Evolutionary conservation across 2,888 invertebrate genomes (phyloP).

Genomic region (Ceriagrion tenellum): DNA sequence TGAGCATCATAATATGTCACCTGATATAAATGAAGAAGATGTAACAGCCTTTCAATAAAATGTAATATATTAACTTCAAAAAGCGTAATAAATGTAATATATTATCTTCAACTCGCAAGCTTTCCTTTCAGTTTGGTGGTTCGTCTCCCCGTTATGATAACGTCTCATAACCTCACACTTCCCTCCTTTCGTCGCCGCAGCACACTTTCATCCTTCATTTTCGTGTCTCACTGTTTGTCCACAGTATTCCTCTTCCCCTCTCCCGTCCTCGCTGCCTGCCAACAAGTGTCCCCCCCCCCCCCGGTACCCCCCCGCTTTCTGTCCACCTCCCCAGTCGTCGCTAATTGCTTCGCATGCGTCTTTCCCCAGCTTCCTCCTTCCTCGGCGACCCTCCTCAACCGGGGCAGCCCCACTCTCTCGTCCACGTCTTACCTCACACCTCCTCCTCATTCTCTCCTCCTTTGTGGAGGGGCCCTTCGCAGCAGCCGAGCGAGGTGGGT

Average conservation of each 20-base stretch:
- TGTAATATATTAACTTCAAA: too few relatives aligned
- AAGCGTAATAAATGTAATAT: too few relatives aligned
- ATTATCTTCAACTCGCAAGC: too few relatives aligned
- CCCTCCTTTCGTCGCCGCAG: not conserved
- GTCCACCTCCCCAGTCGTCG: not conserved
- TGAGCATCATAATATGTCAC: too few relatives aligned
- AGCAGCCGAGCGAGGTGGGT: not conserved
- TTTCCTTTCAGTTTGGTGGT: too few relatives aligned
- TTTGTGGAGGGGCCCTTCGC: not conserved
- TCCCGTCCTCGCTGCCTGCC: not conserved
- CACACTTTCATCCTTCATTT: not conserved
- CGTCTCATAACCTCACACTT: not conserved
- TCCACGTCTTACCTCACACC: not conserved
- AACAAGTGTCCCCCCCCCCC: not conserved
- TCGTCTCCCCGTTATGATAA: too few relatives aligned
- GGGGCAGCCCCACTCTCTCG: not conserved
- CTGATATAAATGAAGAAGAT: too few relatives aligned
- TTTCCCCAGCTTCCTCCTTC: not conserved
- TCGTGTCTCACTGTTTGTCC: not conserved
- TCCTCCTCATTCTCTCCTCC: not conserved
- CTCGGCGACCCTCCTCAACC: not conserved
- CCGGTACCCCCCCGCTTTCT: too few relatives aligned
- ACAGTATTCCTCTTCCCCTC: not conserved
- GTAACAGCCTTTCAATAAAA: too few relatives aligned
- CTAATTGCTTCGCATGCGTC: constrained; percentile 20